Percentiles rank a stretch among this genome's conserved stretches.
Conservation (phyloP, 2,113 vertebrate species). For the Chaenocephalus aceratus region DNA sequence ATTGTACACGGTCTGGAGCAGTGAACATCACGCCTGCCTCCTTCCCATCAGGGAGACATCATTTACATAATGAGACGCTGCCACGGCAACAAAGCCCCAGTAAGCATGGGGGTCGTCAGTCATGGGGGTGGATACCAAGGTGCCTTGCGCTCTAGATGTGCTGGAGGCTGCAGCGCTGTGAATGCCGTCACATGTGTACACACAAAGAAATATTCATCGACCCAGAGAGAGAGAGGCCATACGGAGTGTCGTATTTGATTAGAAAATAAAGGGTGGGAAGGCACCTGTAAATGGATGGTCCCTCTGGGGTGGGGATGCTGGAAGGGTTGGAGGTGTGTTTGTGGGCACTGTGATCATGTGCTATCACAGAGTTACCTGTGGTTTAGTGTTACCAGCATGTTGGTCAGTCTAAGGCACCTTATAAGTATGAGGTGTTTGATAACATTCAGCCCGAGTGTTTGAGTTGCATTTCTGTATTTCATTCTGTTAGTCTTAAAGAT, state of each 20-base stretch:
- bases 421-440: not conserved
- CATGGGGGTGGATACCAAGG: conserved; percentile 52
- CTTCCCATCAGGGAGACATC: conserved; percentile 71
- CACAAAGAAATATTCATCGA: conserved; percentile 11
- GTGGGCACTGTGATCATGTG: conserved; percentile 4
- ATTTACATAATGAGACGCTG: conserved; percentile 82
- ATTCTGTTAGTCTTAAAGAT: not conserved
- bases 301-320: conserved; percentile 24
- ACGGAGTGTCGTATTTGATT: conserved; percentile 39
- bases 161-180: not conserved
- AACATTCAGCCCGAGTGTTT: not conserved
- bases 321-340: conserved; percentile 23
- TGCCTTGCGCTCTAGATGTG: conserved; percentile 28
- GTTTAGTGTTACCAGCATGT: not conserved
- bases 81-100: conserved; percentile 75
- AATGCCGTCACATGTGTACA: conserved; percentile 1
- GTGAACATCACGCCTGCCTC: conserved; percentile 68
- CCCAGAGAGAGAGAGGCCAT: conserved; percentile 28
- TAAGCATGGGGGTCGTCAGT: conserved; percentile 63
- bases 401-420: not conserved
- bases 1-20: conserved; percentile 78
- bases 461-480: not conserved
- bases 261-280: conserved; percentile 47
- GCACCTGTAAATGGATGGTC: conserved; percentile 39
- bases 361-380: conserved; percentile 1